Conservation (phyloP, 2,113 vertebrate species). For the Zosterops pallidus region DNA sequence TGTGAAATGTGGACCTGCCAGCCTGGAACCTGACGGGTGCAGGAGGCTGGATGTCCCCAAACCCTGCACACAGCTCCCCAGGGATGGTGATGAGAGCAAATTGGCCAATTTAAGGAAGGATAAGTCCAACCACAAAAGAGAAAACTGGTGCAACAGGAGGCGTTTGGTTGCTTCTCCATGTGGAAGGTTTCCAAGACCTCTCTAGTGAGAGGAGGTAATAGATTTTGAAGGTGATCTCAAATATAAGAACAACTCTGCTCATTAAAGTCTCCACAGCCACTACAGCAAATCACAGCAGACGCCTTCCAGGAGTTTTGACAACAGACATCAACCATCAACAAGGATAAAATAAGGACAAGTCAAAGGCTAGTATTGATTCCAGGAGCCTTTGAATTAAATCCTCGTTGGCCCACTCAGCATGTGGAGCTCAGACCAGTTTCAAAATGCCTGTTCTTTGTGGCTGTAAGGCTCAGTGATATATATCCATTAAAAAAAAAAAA, state of each 20-base stretch:
- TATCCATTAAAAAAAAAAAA: not conserved
- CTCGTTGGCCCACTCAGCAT: conserved; percentile 30
- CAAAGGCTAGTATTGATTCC: conserved; percentile 64
- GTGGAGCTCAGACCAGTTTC: conserved; percentile 21
- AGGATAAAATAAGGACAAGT: conserved; percentile 65
- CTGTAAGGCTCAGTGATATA: not conserved
- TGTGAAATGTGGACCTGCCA: not conserved
- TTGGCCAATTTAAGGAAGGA: not conserved
- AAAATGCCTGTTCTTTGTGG: not conserved
- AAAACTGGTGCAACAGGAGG: not conserved
- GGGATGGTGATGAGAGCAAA: not conserved
- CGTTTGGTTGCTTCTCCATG: not conserved
- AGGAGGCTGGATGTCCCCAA: not conserved
- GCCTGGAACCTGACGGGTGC: not conserved
- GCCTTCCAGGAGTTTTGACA: conserved; percentile 61
- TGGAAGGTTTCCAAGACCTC: conserved; percentile 44
- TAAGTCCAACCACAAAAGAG: not conserved
- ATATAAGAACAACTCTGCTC: conserved; percentile 8
- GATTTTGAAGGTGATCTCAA: conserved; percentile 66
- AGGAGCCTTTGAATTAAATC: conserved; percentile 48
- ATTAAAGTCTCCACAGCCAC: conserved; percentile 44
- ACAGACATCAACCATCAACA: conserved; percentile 63
- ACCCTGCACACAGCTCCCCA: not conserved
- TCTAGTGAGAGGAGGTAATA: conserved; percentile 28
- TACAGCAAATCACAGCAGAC: conserved; percentile 53